Conservation (phyloP, 1,140 invertebrate species). For the Drosophila guanche region DNA sequence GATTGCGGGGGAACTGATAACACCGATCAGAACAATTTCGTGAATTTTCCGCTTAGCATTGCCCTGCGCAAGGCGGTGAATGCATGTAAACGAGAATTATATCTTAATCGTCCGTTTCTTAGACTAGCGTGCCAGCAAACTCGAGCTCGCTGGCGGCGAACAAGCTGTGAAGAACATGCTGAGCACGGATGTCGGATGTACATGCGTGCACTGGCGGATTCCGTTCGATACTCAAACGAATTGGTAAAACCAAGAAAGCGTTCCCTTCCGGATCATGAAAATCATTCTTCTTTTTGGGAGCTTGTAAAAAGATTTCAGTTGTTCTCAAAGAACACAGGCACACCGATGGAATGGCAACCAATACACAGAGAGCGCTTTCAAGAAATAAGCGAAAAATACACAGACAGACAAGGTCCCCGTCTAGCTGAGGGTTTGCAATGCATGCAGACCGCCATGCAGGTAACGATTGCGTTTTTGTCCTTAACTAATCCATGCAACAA, state of each 20-base stretch:
- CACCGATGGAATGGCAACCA: constrained; percentile 19
- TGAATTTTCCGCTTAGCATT: constrained; percentile 87
- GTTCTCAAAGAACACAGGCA: constrained; percentile 8
- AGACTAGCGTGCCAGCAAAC: constrained; percentile 86
- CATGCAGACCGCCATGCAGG: constrained; percentile 75
- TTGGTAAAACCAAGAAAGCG: constrained; percentile 19
- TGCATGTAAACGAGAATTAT: constrained; percentile 23
- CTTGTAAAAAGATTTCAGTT: constrained; percentile 34
- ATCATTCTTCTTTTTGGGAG: constrained; percentile 18
- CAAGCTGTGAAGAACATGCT: constrained; percentile 29
- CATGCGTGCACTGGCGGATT: constrained; percentile 55
- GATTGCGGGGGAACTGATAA: background rate
- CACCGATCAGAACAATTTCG: constrained; percentile 78
- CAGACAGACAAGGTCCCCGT: constrained; percentile 30
- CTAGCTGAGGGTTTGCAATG: constrained; percentile 71
- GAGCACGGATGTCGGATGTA: constrained; percentile 71
- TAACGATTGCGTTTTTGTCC: constrained; percentile 17
- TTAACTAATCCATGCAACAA: constrained; percentile 39
- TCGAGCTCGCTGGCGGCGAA: constrained; percentile 47
- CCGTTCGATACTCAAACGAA: constrained; percentile 40
- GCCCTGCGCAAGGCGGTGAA: constrained; percentile 29
- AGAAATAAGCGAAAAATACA: constrained; percentile 36
- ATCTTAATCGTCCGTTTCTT: constrained; percentile 87
- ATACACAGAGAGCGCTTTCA: constrained; percentile 47
- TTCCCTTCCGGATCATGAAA: background rate